These are phyloP conservation scores for Dorcus hopei DNA, from an alignment of 2,888 invertebrate genomes.

Conservation along the genomic window DNA sequence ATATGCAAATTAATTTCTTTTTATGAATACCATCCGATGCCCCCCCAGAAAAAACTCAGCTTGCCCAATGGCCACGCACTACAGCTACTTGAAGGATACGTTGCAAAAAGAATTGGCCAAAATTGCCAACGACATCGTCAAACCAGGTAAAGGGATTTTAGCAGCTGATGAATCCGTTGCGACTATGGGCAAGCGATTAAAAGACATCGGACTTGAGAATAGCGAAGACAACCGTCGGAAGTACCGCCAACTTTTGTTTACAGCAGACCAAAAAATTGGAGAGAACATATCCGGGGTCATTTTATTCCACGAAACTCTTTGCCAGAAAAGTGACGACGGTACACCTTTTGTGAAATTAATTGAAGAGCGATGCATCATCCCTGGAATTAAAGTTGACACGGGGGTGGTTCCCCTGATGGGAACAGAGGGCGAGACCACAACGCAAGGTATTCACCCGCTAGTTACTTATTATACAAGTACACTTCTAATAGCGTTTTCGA, in stretches of 20 bases:
- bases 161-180: constrained; percentile 96
- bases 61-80: constrained; percentile 19
- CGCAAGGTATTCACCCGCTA: constrained; percentile 66
- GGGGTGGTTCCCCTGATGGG: constrained; percentile 62
- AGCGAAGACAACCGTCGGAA: constrained; percentile 81
- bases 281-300: constrained; percentile 64
- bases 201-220: constrained; percentile 85
- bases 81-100: constrained; percentile 73
- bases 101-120: constrained; percentile 79
- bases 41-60: too few species aligned
- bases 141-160: constrained; percentile 90
- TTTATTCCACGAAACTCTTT: constrained; percentile 64
- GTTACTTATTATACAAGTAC: not conserved
- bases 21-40: too few species aligned
- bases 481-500: too few species aligned
- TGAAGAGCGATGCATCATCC: constrained; percentile 53
- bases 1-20: too few species aligned
- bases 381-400: constrained; percentile 63
- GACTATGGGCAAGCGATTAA: constrained; percentile 84
- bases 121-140: constrained; percentile 84
- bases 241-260: constrained; percentile 60
- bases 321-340: constrained; percentile 61
- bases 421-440: constrained; percentile 76
- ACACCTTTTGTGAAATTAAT: constrained; percentile 54
- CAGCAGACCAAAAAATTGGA: constrained; percentile 46